phyloP scores from a whole-genome alignment of 2,113 vertebrate species.

The Ciconia boyciana region DNA sequence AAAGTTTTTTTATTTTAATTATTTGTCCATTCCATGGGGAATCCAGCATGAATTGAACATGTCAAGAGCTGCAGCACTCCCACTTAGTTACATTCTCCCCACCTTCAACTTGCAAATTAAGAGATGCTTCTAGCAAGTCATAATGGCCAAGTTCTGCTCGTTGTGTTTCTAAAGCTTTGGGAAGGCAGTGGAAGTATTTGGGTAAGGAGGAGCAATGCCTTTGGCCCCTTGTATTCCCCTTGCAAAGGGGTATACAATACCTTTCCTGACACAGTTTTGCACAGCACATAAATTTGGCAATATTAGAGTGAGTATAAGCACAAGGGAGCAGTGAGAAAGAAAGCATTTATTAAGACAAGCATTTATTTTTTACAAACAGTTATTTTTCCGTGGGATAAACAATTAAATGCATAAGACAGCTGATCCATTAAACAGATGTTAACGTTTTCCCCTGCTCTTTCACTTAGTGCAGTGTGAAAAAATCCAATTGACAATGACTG shows the following conservation, averaged over 20 bases:
- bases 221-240: neutral
- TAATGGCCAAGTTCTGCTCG: neutral
- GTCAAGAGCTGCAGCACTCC: neutral
- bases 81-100: neutral
- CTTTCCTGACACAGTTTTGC: neutral
- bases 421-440: neutral
- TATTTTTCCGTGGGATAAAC: neutral
- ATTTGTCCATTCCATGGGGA: neutral
- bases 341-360: slow-evolving; percentile 39
- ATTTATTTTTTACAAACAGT: neutral
- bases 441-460: neutral
- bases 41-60: neutral
- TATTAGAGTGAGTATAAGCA: neutral
- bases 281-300: neutral
- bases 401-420: neutral
- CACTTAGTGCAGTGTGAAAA: neutral
- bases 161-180: neutral
- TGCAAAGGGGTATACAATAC: too few species aligned
- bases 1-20: neutral
- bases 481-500: neutral
- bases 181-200: neutral
- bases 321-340: neutral
- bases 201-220: neutral
- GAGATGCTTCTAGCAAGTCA: neutral
- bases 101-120: neutral